Base-by-base conservation (phyloP, 1,140 invertebrate species). In the Nixonia krombeini region DNA sequence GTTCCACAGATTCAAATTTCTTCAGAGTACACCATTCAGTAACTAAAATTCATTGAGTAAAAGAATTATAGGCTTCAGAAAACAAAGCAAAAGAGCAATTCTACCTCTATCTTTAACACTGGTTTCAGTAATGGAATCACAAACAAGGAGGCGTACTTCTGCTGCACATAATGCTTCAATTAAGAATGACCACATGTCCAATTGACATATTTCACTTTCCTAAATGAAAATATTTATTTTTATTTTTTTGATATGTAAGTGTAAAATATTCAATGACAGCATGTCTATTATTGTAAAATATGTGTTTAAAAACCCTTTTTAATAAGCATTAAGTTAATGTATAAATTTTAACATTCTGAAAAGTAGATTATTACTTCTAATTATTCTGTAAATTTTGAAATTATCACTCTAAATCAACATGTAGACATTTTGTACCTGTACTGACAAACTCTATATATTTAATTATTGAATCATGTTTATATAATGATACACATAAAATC, bases 1-100 rank as follows among this genome's bases (percentile, higher is more conserved):
- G 72, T 79, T 94, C 92, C 10, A 94, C 88, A 37, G 94, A 80
- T 78, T 94, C 92, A 88, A 90, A 94, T 15, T 87, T 86, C 67
- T 90, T 82, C 33, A 86, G 74, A 29, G 90, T 80, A 79, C 90
- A 92, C 90, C 91, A 92, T 62, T 88, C 82, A 53, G 87, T 82
- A 33, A 87, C 87, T 86, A 41, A 35, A 78, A 74, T 49, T 46
- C 5, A 46, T 35, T 12, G 6, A 42, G 29, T 58, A 26, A 45
- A 17, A 47, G 10, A 49, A 16, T 52, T 16, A 63, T 35, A 21
- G 31, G 17, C 13, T 8, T 1, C 8, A 28, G 8, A 1, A 15
- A 12, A 6, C 52, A 42, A 38, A 38, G 37, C 44, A 28, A 38
- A 28, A 49, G 15, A 13, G 17, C 47, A 35, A 44, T 55, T 25